Base-by-base conservation (phyloP, 2,113 vertebrate genomes). In the Sus scrofa region DNA sequence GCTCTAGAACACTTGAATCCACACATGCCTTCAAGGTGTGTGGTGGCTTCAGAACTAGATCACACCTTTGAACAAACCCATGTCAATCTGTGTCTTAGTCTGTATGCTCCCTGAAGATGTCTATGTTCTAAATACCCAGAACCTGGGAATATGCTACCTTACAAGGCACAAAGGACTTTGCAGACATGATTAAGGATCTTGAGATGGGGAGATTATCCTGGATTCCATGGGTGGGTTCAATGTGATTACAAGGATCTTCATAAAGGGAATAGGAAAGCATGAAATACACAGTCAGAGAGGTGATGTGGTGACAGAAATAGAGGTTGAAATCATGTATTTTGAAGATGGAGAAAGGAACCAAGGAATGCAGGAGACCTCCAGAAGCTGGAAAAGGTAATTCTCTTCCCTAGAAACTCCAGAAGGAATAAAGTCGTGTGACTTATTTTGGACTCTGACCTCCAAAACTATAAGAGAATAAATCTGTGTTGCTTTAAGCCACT, bases 381-480 rank as follows among this genome's bases (percentile, higher is more conserved):
- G 86, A 68, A 92, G 34, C 34, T 82, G 18, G 27, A 84, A 89
- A 84, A 93, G 20, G 15, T 32, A 93, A 93, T 12, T 74, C 73
- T 92, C 30, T 92, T 30, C 30, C 9, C 22, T 54, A 89, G 71
- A 89, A 67, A 19, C 39, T 89, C 78, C 62, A 89, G 91, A 96
- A 89, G 39, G 30, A 75, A 83, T 75, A 6, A 71, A 56, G 73
- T 78, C 39, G 30, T 88, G 13, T 30, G 24, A 85, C n/a, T 11
- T 27, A 85, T 63, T 89, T 89, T 93, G 89, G 65, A 92, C 32
- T 88, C 27, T 75, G 68, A 65, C 32, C 60, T 89, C 62, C 52
- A 54, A 20, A 62, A 68, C 32, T 65, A 30, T 73, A 86, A 65
- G 34, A 60, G 30, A 74, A 60, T 27, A 92, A 37, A 95, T 54